Base-by-base conservation (phyloP, 2,113 vertebrate species). In the Cacatua alba region DNA sequence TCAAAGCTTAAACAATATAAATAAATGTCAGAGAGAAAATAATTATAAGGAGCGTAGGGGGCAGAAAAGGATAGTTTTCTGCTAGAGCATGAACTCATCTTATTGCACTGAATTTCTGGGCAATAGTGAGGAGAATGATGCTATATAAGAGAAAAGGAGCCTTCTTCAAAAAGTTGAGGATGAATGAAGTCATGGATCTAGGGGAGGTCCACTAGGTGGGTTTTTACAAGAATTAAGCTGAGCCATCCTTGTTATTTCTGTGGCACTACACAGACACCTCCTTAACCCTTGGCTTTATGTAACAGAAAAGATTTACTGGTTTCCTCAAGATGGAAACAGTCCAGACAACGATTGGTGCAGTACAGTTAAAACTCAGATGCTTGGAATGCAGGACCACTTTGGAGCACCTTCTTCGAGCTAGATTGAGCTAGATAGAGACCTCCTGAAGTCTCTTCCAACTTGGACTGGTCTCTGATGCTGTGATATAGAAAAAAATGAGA, bases 151-250 rank as follows among this genome's bases (percentile, higher is more conserved):
- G 60, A 39, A 85, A 83, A 90, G 3, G 5, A 86, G 0, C 3
- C 10, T 20, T 63, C 5, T 43, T 65, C 10, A 57, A 49, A 80
- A 64, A 68, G 4, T 0, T 68, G 19, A 41, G 4, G 8, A 28
- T 65, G 24, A 25, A 48, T 86, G 49, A 48, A 59, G 1, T 51
- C 39, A 25, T 10, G 9, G 9, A 41, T 37, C 14, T 71, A 79
- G 18, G 11, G 48, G 18, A 49, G 5, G 9, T 2, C 2, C 12
- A 49, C 6, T 41, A 59, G 5, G 9, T 74, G 7, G 1, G 17
- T 70, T 86, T 49, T 82, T 21, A 63, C 5, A 46, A 82, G 33
- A 43, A 68, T 37, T 68, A 62, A 71, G 7, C 14, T 63, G 24
- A 71, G 8, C 11, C 43, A 28, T 43, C 6, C 5, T 13, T 49